Percentiles rank a stretch among this genome's conserved stretches.
phyloP scores from a whole-genome alignment of 1,140 invertebrate species.

The Hormaphis cornu region DNA sequence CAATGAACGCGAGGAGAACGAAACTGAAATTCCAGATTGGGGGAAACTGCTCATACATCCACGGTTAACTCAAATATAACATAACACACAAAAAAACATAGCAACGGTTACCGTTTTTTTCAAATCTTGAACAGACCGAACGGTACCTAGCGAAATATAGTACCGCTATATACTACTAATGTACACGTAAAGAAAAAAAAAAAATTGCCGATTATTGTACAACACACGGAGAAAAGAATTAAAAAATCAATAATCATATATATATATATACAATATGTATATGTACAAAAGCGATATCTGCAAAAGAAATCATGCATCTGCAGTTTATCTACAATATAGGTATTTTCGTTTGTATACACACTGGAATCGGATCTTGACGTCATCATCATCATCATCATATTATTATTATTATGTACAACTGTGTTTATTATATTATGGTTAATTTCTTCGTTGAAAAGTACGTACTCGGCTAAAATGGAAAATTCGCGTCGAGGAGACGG shows the following conservation, averaged over 20 bases:
- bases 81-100: not conserved
- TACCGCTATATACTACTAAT: too few relatives aligned
- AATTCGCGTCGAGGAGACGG: too few relatives aligned
- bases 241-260: not conserved
- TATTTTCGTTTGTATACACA: not conserved
- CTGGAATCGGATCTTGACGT: not conserved
- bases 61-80: conserved; percentile 19
- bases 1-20: not conserved
- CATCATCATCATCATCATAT: too few relatives aligned
- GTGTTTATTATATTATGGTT: not conserved
- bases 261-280: conserved; percentile 10
- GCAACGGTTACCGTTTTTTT: not conserved
- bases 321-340: too few relatives aligned
- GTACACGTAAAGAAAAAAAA: too few relatives aligned
- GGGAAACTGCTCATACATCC: conserved; percentile 30
- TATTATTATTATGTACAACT: not conserved
- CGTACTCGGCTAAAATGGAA: not conserved
- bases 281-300: conserved; percentile 18
- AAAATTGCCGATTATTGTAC: not conserved
- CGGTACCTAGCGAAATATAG: too few relatives aligned
- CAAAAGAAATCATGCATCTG: too few relatives aligned
- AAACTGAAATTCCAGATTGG: conserved; percentile 27
- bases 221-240: too few relatives aligned
- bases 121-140: too few relatives aligned
- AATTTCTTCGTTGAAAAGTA: not conserved